Evolutionary conservation across 2,113 vertebrate genomes (phyloP), one percentile per base, ranked within the genome.

Genomic region (Asarcornis scutulata): DNA sequence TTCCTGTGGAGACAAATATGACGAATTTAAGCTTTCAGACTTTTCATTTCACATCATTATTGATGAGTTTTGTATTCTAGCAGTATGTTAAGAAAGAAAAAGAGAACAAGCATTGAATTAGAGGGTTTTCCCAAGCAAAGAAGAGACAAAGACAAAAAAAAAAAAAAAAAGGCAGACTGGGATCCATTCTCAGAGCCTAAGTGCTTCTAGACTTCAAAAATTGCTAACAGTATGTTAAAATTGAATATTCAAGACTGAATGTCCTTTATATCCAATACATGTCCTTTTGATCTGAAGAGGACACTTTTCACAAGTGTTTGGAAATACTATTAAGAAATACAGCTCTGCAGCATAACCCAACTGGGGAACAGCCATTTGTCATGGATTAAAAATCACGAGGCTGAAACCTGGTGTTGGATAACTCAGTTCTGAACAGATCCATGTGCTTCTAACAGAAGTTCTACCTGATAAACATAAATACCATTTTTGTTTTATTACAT

Each of bases 1-100:
- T 99, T 90, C 99, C 99, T 99, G 90, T 40, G 83, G 78, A 83
- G 80, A 96, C 50, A 93, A 12, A 4, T 5, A 38, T 44, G 12
- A 46, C 96, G 69, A 91, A 50, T 66, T 55, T 68, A 59, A 66
- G 60, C 46, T 38, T 17, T 23, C 55, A 76, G 29, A 36, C 14
- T 46, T 29, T 52, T 3, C 5, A 11, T 38, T 71, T 58, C 9
- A 14, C 17, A 6, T 27, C 34, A 21, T 29, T 81, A 21, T 2
- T 25, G n/a, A 8, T 1, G 5, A 55, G 31, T 84, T 38, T 36
- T 48, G 9, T 50, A 58, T 27, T 58, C 59, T 63, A 38, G 50
- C 11, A 67, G 40, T 26, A 53, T 3, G 26, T 5, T 80, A 9
- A 10, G 20, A 32, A 63, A 85, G 44, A 27, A 56, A 18, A 48